Conservation (phyloP, 2,113 vertebrate species). For the Rana temporaria region DNA sequence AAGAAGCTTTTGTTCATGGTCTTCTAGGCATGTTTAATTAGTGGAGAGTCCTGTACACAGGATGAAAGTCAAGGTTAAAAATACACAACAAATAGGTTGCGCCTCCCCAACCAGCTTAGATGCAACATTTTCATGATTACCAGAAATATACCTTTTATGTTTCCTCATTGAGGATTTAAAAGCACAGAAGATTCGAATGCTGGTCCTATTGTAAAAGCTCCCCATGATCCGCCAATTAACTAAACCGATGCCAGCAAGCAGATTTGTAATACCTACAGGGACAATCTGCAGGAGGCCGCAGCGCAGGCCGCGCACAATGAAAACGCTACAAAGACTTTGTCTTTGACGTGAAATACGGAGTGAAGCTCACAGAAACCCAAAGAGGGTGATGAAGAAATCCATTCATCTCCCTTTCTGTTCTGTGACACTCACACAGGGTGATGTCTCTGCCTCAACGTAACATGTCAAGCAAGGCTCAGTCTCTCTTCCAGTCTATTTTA, state of each 20-base stretch:
- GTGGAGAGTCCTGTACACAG: too few relatives aligned
- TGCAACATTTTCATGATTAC: too few relatives aligned
- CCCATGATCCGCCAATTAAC: conserved; percentile 2
- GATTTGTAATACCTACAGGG: neutral
- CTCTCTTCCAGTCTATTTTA: conserved; percentile 27
- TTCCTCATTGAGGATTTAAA: too few relatives aligned
- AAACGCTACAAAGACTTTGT: conserved; percentile 16
- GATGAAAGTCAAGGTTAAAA: too few relatives aligned
- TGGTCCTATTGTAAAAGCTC: neutral
- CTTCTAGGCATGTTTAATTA: too few relatives aligned
- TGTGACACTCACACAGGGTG: neutral
- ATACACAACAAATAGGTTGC: too few relatives aligned
- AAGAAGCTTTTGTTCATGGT: too few relatives aligned
- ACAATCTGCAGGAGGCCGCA: conserved; percentile 4
- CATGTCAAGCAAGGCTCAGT: neutral
- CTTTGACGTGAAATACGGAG: conserved; percentile 12
- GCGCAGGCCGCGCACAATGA: neutral
- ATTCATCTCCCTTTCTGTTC: conserved; percentile 7
- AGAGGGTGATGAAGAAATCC: conserved; percentile 19
- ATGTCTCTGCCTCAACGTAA: neutral
- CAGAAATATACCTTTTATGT: too few relatives aligned
- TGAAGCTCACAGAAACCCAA: conserved; percentile 35
- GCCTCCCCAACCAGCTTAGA: too few relatives aligned
- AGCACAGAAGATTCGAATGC: neutral
- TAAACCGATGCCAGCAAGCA: conserved; percentile 15